Conservation (phyloP, 37 sponge, comb jelly and placozoan genomes). For the Agelas oroides region DNA sequence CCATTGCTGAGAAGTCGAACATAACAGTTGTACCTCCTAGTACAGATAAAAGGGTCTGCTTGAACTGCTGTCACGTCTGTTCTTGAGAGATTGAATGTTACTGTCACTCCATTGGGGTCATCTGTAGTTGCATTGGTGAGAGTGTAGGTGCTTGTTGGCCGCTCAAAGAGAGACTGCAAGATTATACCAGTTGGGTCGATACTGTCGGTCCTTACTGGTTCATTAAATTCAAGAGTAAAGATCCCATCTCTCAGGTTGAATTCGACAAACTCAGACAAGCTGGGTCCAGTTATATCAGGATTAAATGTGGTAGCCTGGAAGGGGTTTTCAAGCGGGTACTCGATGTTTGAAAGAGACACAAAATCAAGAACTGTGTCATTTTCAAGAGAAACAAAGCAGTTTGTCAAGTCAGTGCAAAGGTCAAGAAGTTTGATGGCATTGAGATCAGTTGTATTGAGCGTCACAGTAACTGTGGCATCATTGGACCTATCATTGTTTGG, state of each 20-base stretch:
- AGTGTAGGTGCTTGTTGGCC: constrained; percentile 36
- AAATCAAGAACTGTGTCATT: constrained; percentile 49
- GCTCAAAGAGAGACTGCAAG: constrained; percentile 65
- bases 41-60: constrained; percentile 64
- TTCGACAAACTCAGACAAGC: constrained; percentile 54
- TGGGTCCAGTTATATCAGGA: constrained; percentile 61
- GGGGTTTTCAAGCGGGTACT: constrained; percentile 45
- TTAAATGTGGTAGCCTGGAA: constrained; percentile 47
- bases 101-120: constrained; percentile 15
- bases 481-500: not conserved
- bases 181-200: constrained; percentile 54
- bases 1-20: constrained; percentile 42
- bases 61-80: constrained; percentile 64
- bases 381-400: constrained; percentile 66
- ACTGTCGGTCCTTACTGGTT: constrained; percentile 69
- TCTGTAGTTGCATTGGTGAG: constrained; percentile 55
- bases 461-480: not conserved
- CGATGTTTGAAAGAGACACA: constrained; percentile 24
- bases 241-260: constrained; percentile 74
- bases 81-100: constrained; percentile 55
- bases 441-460: not conserved
- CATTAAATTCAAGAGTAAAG: constrained; percentile 74
- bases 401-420: constrained; percentile 46
- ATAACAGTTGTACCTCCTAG: constrained; percentile 82
- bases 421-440: constrained; percentile 24